These are phyloP conservation scores for Tetramorium bicarinatum DNA, from an alignment of 2,888 invertebrate genomes.

Conservation along the genomic window DNA sequence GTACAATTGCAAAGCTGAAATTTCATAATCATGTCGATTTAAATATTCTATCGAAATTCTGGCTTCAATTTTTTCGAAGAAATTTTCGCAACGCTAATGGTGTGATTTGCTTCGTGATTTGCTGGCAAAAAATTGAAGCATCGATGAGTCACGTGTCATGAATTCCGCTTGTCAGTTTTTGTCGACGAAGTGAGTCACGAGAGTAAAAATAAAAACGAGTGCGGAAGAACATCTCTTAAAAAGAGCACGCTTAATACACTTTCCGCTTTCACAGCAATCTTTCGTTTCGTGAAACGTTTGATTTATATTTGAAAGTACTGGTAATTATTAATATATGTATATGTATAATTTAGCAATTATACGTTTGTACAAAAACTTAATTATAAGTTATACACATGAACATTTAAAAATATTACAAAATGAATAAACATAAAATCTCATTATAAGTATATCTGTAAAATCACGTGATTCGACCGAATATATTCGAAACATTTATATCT, in stretches of 20 bases:
- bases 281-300: neutral
- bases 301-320: neutral
- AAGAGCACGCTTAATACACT: neutral
- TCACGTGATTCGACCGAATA: neutral
- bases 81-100: neutral
- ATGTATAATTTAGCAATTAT: neutral
- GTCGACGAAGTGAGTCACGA: neutral
- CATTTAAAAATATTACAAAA: neutral
- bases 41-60: neutral
- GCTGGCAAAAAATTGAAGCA: neutral
- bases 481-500: neutral
- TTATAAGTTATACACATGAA: neutral
- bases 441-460: neutral
- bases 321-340: neutral
- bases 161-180: slow-evolving; percentile 2
- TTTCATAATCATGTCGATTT: neutral
- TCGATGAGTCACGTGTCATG: neutral
- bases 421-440: neutral
- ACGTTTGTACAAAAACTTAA: neutral
- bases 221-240: neutral
- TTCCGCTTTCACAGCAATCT: neutral
- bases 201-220: neutral
- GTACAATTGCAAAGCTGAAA: neutral
- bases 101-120: neutral
- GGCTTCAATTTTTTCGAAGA: neutral